A percentile compares a stretch with the other conserved stretches of the same genome.
phyloP scores from a whole-genome alignment of 1,140 invertebrate species.

The Parasteatoda tepidariorum region DNA sequence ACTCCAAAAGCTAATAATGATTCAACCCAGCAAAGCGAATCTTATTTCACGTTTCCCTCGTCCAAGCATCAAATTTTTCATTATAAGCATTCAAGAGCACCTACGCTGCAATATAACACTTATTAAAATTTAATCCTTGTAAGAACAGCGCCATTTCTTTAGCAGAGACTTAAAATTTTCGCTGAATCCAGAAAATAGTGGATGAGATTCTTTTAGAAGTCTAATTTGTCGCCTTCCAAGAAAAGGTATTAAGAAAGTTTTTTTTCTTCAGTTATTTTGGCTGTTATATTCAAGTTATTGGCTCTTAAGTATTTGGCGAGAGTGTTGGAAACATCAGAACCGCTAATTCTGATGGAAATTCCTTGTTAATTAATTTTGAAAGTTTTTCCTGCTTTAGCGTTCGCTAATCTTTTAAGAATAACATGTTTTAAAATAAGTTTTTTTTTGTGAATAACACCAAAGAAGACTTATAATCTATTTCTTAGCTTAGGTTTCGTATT shows the following conservation, averaged over 20 bases:
- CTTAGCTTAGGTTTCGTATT: no score
- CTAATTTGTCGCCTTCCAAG: conserved; percentile 27
- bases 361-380: conserved; percentile 37
- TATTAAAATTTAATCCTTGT: conserved; percentile 16
- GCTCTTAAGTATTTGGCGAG: not conserved
- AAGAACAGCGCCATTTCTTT: not conserved
- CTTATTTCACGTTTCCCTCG: not conserved
- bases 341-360: conserved; percentile 35
- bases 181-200: not conserved
- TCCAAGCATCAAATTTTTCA: not conserved
- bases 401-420: no score
- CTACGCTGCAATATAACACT: not conserved
- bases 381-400: not conserved
- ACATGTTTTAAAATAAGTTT: no score
- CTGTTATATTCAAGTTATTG: conserved; percentile 14
- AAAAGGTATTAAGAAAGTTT: not conserved
- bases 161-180: not conserved
- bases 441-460: no score
- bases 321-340: not conserved
- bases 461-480: no score
- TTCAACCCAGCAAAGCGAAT: conserved; percentile 22
- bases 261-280: not conserved
- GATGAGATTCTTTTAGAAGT: conserved; percentile 30
- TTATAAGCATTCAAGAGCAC: not conserved
- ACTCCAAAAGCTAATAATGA: conserved; percentile 26